phyloP scores from a whole-genome alignment of 2,797 vertebrate genomes.

The Aldrovandia affinis region DNA sequence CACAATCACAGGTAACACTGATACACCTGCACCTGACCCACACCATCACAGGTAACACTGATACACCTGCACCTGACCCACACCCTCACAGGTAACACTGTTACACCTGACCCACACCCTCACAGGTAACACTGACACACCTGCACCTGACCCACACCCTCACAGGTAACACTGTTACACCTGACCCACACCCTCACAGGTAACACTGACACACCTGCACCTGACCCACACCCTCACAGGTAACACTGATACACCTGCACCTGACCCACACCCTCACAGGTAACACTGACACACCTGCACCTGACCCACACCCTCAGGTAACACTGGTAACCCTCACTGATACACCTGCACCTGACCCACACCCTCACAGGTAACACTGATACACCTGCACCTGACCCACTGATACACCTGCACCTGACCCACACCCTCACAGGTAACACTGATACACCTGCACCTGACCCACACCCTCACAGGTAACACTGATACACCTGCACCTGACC shows the following conservation, averaged over 20 bases:
- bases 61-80: conserved; percentile 26
- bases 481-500: background rate
- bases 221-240: background rate
- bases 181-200: background rate
- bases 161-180: background rate
- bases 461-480: conserved; percentile 89
- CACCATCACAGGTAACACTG: conserved; percentile 10
- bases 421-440: background rate
- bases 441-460: conserved; percentile 73
- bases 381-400: background rate
- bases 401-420: background rate
- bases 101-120: background rate
- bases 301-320: background rate
- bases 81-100: background rate
- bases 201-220: conserved; percentile 28
- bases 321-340: background rate
- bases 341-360: background rate
- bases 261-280: background rate
- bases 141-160: conserved; percentile 22
- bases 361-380: background rate
- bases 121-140: conserved; percentile 19
- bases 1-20: conserved; percentile 9
- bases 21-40: conserved; percentile 19
- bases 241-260: background rate
- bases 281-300: background rate